Base-by-base conservation (phyloP, 2,888 invertebrate genomes). In the Anthophora plumipes region DNA sequence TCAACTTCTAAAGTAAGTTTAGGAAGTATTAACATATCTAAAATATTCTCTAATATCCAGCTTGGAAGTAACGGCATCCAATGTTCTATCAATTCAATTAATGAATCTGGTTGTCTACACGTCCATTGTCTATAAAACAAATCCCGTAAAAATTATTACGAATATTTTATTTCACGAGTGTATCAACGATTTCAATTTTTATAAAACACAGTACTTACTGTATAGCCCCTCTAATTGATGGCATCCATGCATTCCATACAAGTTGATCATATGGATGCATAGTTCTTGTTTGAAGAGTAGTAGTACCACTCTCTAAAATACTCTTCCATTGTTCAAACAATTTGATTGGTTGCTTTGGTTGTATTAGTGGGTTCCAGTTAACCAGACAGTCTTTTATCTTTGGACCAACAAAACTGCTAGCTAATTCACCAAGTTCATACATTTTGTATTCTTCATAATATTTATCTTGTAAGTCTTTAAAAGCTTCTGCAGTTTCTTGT, bases 231-330 rank as follows among this genome's bases (percentile, higher is more conserved):
- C 97, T 95, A 80, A 98, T 94, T 77, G 95, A 95, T n/a, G 98
- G 98, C 94, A 98, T 96, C 96, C 98, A 98, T 80, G 97, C 96
- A 91, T 98, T 97, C 98, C 98, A 98, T 86, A 99, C 94, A 76
- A 98, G 94, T 89, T 96, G 96, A 93, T 97, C 97, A 91, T 97
- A 98, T 0, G 97, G 97, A 86, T 95, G 95, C 52, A 95, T 94
- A 8, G 95, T 94, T 86, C 93, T 93, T 85, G 94, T 91, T 80
- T 88, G 93, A 83, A 85, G 89, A 80, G 85, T 92, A 75, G 85
- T 89, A 77, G 78, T 89, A 39, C 92, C 93, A 68, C 85, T 90
- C 81, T 94, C 93, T 54, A 97, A 93, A 83, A 97, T 94, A 50
- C 94, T 94, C 87, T 95, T 95, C 97, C 97, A 97, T 86, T 96